Conservation (phyloP, 2,888 invertebrate species). For the Hirtodrosophila histrioides region DNA sequence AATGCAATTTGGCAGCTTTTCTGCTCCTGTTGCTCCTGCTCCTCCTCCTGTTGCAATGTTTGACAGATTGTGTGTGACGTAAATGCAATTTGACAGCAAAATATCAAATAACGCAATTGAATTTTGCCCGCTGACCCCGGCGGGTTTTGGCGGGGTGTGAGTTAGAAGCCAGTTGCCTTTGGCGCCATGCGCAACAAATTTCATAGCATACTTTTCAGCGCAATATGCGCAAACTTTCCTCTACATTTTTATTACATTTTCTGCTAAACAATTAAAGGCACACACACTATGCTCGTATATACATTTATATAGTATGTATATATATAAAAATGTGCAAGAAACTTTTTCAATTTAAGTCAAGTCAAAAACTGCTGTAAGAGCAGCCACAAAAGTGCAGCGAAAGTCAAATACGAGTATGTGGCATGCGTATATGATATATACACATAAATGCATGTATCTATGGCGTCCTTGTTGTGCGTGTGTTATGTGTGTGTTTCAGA, state of each 20-base stretch:
- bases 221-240: constrained; percentile 21
- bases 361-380: constrained; percentile 22
- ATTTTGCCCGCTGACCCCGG: constrained; percentile 27
- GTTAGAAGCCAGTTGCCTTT: constrained; percentile 6
- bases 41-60: constrained; percentile 23
- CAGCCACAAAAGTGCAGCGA: constrained; percentile 34
- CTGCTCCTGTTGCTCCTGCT: constrained; percentile 3
- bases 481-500: neutral
- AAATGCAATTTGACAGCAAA: constrained; percentile 51
- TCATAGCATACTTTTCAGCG: constrained; percentile 46
- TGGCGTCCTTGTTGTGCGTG: constrained; percentile 17
- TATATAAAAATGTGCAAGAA: constrained; percentile 10
- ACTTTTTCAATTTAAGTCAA: constrained; percentile 65
- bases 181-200: constrained; percentile 22
- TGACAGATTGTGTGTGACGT: constrained; percentile 55
- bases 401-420: constrained; percentile 62
- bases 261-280: neutral
- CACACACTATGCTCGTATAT: too few species aligned
- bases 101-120: constrained; percentile 55
- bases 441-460: constrained; percentile 45
- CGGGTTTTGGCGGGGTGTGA: neutral
- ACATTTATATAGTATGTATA: too few species aligned
- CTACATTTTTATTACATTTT: neutral
- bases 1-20: constrained; percentile 67
- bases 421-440: constrained; percentile 61